These are phyloP conservation scores for Gavia stellata DNA, from an alignment of 2,113 vertebrate genomes.

Conservation along the genomic window DNA sequence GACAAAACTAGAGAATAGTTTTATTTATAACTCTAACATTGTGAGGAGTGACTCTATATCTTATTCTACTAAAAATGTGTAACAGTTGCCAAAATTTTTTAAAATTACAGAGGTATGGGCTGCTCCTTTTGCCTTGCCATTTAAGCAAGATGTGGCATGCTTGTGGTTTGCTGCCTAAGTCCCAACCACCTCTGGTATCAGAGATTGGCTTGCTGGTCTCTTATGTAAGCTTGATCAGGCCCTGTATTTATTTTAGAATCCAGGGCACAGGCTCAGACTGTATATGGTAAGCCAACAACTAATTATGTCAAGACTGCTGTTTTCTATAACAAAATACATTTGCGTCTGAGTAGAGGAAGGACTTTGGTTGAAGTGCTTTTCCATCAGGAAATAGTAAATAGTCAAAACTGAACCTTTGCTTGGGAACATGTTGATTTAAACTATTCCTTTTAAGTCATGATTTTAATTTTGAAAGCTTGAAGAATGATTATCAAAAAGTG, in stretches of 20 bases:
- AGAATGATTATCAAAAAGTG: background rate
- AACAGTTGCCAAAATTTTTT: background rate
- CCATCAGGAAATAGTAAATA: background rate
- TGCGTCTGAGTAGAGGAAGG: background rate
- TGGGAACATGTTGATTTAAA: background rate
- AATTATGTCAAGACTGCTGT: background rate
- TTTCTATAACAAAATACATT: background rate
- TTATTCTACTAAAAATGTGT: background rate
- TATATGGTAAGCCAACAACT: background rate
- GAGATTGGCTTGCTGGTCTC: background rate
- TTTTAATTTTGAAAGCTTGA: background rate
- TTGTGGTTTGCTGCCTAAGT: background rate
- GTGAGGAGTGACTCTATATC: background rate
- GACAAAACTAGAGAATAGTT: background rate
- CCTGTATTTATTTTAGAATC: slow-evolving; percentile 8
- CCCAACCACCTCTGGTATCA: background rate
- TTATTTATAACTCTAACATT: background rate
- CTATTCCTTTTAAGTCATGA: background rate
- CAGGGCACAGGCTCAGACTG: background rate
- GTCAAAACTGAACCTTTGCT: background rate
- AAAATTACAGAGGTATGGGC: background rate
- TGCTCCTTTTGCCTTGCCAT: background rate
- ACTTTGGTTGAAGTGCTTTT: background rate
- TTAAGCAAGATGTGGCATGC: background rate
- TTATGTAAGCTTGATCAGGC: background rate